Base-by-base conservation (phyloP, 2,113 vertebrate genomes). In the Ophiodon elongatus region DNA sequence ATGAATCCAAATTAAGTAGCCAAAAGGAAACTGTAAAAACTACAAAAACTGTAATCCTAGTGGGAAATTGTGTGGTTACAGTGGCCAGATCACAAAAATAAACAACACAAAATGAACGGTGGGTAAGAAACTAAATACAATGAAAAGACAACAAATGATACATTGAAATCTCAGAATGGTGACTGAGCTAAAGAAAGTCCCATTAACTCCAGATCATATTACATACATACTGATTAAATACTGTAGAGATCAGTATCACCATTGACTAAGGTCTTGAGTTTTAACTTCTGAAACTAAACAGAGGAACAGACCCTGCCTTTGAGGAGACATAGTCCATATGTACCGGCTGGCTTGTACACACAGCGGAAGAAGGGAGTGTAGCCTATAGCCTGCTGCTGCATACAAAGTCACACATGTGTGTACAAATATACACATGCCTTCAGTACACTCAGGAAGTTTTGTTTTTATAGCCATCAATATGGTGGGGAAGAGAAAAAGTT, bases 381-480 rank as follows among this genome's bases (percentile, higher is more conserved):
- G 62, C 13, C 29, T 54, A 66, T 25, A 65, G 60, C 14, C 39
- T 35, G 33, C 50, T 47, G 33, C 57, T 39, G 23, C 50, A 14
- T 50, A 75, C 50, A 85, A 19, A 73, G 66, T 71, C 66, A 73
- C 76, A 84, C 17, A 0, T 29, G 35, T 78, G 54, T 67, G 45
- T 39, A 62, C 25, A 72, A 57, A 74, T 10, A 13, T 25, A 76
- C 1, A 14, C 50, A 70, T n/a, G 50, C 64, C 70, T 63, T 60
- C 2, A 37, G 43, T 9, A 57, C 65, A 65, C 56, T 82, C 54
- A 79, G 76, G 71, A 59, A 73, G 57, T 72, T 80, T 79, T 69
- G 62, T 72, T 89, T 91, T 87, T 79, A 86, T 47, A 81, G 63
- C 27, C 63, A 62, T 80, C 66, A 73, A 50, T 85, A 73, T 73